These are phyloP conservation scores for Peromyscus maniculatus DNA, from an alignment of 2,113 vertebrate species.

Conservation along the genomic window DNA sequence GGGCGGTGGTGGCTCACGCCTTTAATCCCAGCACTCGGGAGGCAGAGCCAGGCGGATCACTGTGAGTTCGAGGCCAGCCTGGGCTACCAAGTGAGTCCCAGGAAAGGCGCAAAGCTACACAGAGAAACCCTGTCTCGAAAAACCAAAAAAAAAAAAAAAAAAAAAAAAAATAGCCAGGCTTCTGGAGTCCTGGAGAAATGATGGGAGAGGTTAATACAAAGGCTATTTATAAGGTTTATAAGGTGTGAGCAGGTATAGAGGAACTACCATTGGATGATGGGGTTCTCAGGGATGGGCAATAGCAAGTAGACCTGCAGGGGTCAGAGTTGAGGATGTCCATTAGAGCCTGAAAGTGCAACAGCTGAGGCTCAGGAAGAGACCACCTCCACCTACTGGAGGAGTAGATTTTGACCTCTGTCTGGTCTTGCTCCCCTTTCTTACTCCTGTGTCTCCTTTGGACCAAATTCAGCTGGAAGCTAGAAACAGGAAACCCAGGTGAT, in stretches of 20 bases:
- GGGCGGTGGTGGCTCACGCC: too few relatives aligned
- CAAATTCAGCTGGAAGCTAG: not conserved
- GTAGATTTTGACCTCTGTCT: not conserved
- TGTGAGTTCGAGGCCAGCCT: too few relatives aligned
- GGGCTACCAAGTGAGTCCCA: too few relatives aligned
- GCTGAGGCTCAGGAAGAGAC: not conserved
- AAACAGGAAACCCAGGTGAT: not conserved
- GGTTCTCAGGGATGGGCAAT: not conserved
- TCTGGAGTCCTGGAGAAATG: not conserved
- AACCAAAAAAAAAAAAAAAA: too few relatives aligned
- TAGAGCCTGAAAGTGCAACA: not conserved
- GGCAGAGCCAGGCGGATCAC: too few relatives aligned
- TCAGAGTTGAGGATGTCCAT: not conserved
- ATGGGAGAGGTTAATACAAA: not conserved
- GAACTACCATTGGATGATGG: not conserved
- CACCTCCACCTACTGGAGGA: not conserved
- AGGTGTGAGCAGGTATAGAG: not conserved
- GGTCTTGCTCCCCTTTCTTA: not conserved
- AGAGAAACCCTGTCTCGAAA: too few relatives aligned
- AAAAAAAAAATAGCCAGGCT: not conserved
- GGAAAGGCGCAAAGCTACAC: too few relatives aligned
- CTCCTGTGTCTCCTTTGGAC: not conserved
- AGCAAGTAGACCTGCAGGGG: not conserved
- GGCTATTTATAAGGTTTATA: not conserved
- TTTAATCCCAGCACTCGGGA: too few relatives aligned